Conservation (phyloP, 2,113 vertebrate genomes). For the Emydura subglobosa region DNA sequence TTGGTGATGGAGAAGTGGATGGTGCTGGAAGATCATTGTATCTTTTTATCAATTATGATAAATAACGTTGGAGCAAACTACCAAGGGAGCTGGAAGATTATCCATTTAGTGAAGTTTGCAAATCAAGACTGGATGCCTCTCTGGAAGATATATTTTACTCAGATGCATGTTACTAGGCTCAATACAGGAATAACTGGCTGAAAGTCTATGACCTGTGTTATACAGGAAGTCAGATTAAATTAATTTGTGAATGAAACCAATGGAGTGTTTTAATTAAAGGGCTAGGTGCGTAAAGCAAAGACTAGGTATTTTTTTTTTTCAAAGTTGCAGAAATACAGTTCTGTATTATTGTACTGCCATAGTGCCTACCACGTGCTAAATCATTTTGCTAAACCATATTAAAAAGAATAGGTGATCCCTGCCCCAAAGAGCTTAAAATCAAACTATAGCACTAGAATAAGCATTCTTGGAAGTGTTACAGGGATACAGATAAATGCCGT, state of each 20-base stretch:
- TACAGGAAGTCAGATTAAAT: accelerated
- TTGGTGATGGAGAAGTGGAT: slow-evolving; percentile 32
- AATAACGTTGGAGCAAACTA: background rate
- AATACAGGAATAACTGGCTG: background rate
- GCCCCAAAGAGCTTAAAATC: too few relatives aligned
- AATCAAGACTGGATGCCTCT: background rate
- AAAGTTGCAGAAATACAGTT: background rate
- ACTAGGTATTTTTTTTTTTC: too few relatives aligned
- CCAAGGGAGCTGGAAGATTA: background rate
- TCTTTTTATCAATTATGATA: slow-evolving; percentile 49
- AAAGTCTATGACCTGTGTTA: background rate
- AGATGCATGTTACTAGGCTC: background rate
- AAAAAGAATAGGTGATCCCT: background rate
- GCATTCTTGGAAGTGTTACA: background rate
- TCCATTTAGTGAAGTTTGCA: background rate
- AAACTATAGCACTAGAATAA: background rate
- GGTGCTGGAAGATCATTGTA: background rate
- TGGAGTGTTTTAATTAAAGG: too few relatives aligned
- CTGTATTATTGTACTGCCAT: background rate
- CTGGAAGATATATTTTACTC: background rate
- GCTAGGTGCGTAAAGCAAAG: too few relatives aligned
- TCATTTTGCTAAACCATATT: background rate
- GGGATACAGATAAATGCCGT: background rate
- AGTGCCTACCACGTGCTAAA: background rate
- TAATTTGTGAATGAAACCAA: too few relatives aligned